Evolutionary conservation across 2,113 vertebrate genomes (phyloP).

Genomic region (Arenaria interpres): DNA sequence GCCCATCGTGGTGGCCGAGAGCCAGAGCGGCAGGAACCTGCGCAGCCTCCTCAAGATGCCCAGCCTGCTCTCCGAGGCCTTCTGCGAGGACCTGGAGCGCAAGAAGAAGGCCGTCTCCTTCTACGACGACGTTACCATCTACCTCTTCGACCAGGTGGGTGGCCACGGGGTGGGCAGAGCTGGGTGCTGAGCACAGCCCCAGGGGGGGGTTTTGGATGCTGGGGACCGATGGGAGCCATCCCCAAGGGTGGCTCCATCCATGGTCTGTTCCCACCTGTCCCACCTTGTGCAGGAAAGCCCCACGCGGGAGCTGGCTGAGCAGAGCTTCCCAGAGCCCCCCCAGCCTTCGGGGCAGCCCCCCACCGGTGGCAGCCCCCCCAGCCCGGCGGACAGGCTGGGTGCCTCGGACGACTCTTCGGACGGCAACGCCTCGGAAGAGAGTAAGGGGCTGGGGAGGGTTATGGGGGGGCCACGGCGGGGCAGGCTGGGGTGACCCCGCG

Average conservation of each 20-base stretch:
- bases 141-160: slow-evolving; percentile 96
- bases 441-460: slow-evolving; percentile 46
- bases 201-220: fast-evolving
- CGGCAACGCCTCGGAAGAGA: slow-evolving; percentile 68
- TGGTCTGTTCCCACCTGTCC: not conserved
- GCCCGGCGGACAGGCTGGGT: not conserved
- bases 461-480: not conserved
- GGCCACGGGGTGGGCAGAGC: fast-evolving
- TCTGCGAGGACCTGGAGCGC: slow-evolving; percentile 88
- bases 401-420: slow-evolving; percentile 63
- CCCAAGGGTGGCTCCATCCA: not conserved
- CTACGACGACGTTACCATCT: slow-evolving; percentile 96
- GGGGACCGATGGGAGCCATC: not conserved
- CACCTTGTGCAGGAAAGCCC: slow-evolving; percentile 86
- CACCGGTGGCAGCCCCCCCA: slow-evolving; percentile 43
- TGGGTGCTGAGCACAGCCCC: fast-evolving
- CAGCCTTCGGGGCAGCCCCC: slow-evolving; percentile 58
- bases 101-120: slow-evolving; percentile 98
- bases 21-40: slow-evolving; percentile 83
- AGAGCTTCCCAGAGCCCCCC: slow-evolving; percentile 73
- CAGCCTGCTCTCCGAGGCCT: slow-evolving; percentile 80
- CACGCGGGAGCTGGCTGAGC: slow-evolving; percentile 88
- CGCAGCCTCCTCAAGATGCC: slow-evolving; percentile 95
- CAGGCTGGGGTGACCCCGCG: not conserved
- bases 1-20: slow-evolving; percentile 92